Evolutionary conservation across 2,113 vertebrate species (phyloP), one percentile per base, ranked within the genome.

Genomic region (Gulo gulo): DNA sequence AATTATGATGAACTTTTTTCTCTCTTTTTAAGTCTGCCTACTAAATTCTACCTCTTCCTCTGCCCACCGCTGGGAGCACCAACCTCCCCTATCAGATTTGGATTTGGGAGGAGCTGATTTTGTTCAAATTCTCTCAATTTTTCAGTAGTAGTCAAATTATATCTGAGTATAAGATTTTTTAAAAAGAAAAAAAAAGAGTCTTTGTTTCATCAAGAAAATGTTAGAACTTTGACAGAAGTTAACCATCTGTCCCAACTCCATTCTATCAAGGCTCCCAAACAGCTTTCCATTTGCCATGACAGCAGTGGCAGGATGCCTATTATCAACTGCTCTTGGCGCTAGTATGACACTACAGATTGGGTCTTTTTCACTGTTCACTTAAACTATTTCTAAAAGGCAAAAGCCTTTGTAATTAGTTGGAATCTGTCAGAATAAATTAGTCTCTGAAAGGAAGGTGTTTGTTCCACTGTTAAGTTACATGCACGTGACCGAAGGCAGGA

Each of bases 81-180:
- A 2, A 1, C 99, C 99, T 4, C 99, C 99, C 23, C 99, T 98
- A 55, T 99, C 99, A 0, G 99, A 98, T 97, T 99, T 99, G 34
- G 99, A 98, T 89, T 99, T 99, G 52, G 99, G 99, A 0, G 99
- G 99, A 0, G 99, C 99, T 0, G 99, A 99, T 97, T 99, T 99
- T 96, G 99, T 99, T 31, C 99, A 98, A 47, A 99, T 99, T 89
- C 99, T 99, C 98, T 99, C 99, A 20, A 99, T 99, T 98, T 99
- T 99, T 97, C 99, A 99, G 50, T 50, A 21, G 42, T 63, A 61
- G 26, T 84, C 69, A 80, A 94, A 96, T 63, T 67, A 42, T 39
- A 81, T 31, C 52, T 24, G 18, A 73, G 16, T 63, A 69, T 42
- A 65, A 55, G 61, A 47, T 45, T 71, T 55, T 97, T 71, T 31